phyloP scores from a whole-genome alignment of 2,113 vertebrate species.

The Carollia perspicillata region DNA sequence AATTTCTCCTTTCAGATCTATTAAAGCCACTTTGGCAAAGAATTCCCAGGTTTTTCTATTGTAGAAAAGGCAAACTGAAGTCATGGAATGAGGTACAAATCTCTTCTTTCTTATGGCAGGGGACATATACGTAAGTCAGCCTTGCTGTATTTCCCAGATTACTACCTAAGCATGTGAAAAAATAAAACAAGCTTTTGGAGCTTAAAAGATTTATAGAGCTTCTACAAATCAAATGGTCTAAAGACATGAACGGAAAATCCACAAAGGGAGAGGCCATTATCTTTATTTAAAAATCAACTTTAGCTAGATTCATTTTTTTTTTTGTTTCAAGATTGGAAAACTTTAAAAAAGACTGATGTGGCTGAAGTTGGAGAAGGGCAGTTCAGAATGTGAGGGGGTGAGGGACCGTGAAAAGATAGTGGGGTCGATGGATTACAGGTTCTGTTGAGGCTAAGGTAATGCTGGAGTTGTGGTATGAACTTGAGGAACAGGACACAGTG shows the following conservation, averaged over 20 bases:
- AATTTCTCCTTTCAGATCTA: background rate
- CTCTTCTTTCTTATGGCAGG: background rate
- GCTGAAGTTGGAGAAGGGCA: background rate
- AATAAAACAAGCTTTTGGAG: background rate
- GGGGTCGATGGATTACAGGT: background rate
- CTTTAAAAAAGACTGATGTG: constrained; percentile 6
- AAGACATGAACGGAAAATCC: background rate
- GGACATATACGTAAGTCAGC: background rate
- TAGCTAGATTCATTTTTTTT: background rate
- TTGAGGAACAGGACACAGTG: background rate
- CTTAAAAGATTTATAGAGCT: background rate
- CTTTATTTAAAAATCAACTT: background rate
- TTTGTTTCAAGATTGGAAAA: background rate
- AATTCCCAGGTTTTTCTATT: background rate
- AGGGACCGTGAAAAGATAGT: background rate
- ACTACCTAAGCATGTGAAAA: background rate
- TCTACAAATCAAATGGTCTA: background rate
- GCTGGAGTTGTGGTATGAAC: background rate
- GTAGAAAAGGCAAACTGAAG: constrained; percentile 18
- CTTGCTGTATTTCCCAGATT: background rate
- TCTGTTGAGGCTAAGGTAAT: background rate
- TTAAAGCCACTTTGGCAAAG: background rate
- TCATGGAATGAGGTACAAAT: background rate
- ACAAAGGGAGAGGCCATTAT: background rate
- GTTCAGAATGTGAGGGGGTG: background rate